Evolutionary conservation across 2,888 invertebrate genomes (phyloP).

Genomic region (Colletes collaris): DNA sequence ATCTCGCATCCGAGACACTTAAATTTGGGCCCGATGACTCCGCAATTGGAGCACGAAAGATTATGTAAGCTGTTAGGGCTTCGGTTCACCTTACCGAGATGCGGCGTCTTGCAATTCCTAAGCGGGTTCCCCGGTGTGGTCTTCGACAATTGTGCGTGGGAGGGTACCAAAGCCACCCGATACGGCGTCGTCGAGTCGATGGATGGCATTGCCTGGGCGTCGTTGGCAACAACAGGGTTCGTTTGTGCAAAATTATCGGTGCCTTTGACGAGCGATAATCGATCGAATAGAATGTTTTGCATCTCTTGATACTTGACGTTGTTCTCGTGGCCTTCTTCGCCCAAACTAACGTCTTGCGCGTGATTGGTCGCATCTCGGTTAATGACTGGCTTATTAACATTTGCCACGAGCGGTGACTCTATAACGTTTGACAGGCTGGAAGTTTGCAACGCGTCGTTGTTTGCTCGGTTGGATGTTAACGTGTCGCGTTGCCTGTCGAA

Average conservation of each 20-base stretch:
- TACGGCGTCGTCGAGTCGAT: slow-evolving; percentile 18
- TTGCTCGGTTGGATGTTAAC: slow-evolving; percentile 38
- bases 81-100: slow-evolving; percentile 71
- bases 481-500: slow-evolving; percentile 58
- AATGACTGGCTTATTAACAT: neutral
- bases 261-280: slow-evolving; percentile 38
- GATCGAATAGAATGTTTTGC: slow-evolving; percentile 58
- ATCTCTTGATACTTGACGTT: slow-evolving; percentile 36
- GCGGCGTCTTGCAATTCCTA: slow-evolving; percentile 72
- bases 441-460: slow-evolving; percentile 15
- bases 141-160: slow-evolving; percentile 17
- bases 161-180: neutral
- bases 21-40: slow-evolving; percentile 70
- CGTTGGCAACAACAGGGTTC: slow-evolving; percentile 11
- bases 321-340: slow-evolving; percentile 40
- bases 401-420: slow-evolving; percentile 8
- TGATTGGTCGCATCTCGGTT: neutral
- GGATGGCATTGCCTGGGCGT: slow-evolving; percentile 10
- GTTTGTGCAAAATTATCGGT: slow-evolving; percentile 42
- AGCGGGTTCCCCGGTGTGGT: slow-evolving; percentile 11
- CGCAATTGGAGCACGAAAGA: slow-evolving; percentile 75
- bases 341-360: slow-evolving; percentile 16
- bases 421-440: slow-evolving; percentile 28
- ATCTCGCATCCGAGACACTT: slow-evolving; percentile 79
- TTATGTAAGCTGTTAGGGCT: slow-evolving; percentile 61